Evolutionary conservation across 2,113 vertebrate species (phyloP).

Genomic region (Acrocephalus arundinaceus): DNA sequence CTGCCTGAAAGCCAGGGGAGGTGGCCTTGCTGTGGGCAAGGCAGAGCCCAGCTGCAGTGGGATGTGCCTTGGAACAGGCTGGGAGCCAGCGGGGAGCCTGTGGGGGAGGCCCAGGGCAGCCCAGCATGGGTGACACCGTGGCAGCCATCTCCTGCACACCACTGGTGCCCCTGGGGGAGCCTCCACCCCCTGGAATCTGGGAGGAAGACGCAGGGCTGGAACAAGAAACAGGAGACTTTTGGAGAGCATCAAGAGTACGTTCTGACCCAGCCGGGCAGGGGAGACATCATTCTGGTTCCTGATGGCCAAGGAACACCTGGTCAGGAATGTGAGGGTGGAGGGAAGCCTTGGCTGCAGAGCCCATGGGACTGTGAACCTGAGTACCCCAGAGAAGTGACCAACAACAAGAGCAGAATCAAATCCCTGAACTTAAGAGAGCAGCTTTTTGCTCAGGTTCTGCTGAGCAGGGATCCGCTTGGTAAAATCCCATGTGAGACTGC

Average conservation of each 20-base stretch:
- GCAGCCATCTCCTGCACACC: neutral
- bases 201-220: neutral
- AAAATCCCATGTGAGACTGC: neutral
- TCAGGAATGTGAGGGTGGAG: neutral
- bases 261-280: neutral
- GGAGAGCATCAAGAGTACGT: neutral
- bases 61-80: neutral
- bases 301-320: neutral
- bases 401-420: neutral
- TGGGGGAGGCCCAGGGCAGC: neutral
- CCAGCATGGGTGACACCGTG: rapidly evolving
- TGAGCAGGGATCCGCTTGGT: neutral
- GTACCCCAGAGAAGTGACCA: neutral
- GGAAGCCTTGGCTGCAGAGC: neutral
- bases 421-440: neutral
- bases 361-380: neutral
- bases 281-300: neutral
- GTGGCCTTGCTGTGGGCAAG: neutral
- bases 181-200: neutral
- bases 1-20: neutral
- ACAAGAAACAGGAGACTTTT: neutral
- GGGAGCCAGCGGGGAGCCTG: neutral
- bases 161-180: neutral
- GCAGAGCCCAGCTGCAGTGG: neutral
- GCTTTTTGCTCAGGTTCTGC: neutral